A percentile compares a stretch with the other conserved stretches of the same genome.
phyloP scores from a whole-genome alignment of 2,113 vertebrate genomes.

The Lasiurus borealis region DNA sequence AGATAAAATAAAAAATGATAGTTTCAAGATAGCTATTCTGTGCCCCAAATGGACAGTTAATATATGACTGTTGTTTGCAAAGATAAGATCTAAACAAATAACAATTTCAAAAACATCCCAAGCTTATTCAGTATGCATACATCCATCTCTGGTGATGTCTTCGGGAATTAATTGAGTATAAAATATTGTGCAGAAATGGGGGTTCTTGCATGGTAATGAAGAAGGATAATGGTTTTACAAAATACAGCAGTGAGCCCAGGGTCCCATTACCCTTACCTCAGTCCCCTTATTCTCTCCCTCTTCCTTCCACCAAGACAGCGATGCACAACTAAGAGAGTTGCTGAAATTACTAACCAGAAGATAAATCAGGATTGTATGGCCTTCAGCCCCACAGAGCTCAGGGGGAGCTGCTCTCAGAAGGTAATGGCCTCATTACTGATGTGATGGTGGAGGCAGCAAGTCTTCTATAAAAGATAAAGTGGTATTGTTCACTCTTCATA shows the following conservation, averaged over 20 bases:
- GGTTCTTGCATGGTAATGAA: conserved; percentile 63
- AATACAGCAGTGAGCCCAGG: conserved; percentile 22
- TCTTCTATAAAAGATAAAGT: conserved; percentile 60
- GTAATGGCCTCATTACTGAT: conserved; percentile 59
- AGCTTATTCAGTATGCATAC: conserved; percentile 69
- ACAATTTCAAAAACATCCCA: conserved; percentile 59
- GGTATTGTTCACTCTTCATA: background rate
- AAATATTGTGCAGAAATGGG: conserved; percentile 69
- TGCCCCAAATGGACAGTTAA: conserved; percentile 70
- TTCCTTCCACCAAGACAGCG: conserved; percentile 49
- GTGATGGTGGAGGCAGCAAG: background rate
- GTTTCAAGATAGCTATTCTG: conserved; percentile 54
- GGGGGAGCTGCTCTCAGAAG: conserved; percentile 64
- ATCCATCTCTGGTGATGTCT: conserved; percentile 73
- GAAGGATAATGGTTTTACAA: conserved; percentile 78
- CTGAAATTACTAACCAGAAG: conserved; percentile 66
- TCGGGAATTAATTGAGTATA: conserved; percentile 81
- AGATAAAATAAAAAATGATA: conserved; percentile 27
- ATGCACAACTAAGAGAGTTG: conserved; percentile 18
- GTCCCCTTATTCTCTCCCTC: conserved; percentile 37
- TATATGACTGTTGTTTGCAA: conserved; percentile 74
- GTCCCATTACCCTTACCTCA: conserved; percentile 47
- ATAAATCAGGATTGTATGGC: conserved; percentile 70
- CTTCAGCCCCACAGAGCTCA: conserved; percentile 46
- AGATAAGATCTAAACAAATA: conserved; percentile 81